Percentiles rank a stretch among this genome's conserved stretches.
phyloP scores from a whole-genome alignment of 2,888 invertebrate genomes.

The Heliothis peltigera region DNA sequence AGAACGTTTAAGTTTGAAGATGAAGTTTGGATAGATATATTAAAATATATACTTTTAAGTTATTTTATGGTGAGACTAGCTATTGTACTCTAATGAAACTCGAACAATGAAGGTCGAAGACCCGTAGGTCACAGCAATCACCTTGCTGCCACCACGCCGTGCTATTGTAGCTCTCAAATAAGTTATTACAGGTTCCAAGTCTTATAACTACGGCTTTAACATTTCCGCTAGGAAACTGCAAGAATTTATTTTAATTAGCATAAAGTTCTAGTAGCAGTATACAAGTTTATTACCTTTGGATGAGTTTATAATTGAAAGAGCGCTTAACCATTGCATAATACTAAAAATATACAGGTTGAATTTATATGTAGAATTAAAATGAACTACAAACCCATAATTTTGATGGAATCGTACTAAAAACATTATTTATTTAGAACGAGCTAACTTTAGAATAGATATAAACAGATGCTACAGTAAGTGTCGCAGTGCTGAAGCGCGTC shows the following conservation, averaged over 20 bases:
- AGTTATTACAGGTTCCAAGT: slow-evolving; percentile 52
- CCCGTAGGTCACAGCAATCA: slow-evolving; percentile 82
- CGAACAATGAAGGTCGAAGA: slow-evolving; percentile 87
- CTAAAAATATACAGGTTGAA: neutral
- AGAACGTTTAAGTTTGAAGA: neutral
- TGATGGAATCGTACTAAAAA: neutral
- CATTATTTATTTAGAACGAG: slow-evolving; percentile 13
- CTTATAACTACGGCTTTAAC: slow-evolving; percentile 22
- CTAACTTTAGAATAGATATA: slow-evolving; percentile 15
- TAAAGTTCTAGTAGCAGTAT: neutral
- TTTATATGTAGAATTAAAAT: neutral
- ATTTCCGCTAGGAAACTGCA: slow-evolving; percentile 29
- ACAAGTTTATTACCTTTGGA: neutral
- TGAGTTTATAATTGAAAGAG: neutral
- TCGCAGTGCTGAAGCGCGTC: slow-evolving; percentile 30
- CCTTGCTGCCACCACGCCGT: slow-evolving; percentile 67
- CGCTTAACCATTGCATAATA: neutral
- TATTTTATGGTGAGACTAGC: slow-evolving; percentile 67
- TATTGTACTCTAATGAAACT: slow-evolving; percentile 83
- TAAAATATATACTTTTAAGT: slow-evolving; percentile 37
- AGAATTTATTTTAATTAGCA: slow-evolving; percentile 6
- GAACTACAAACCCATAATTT: neutral
- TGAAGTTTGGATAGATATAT: slow-evolving; percentile 2
- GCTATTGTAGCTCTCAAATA: slow-evolving; percentile 64
- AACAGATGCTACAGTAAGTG: slow-evolving; percentile 28